Conservation (phyloP, 2,888 invertebrate genomes). For the Napeogenes inachia region DNA sequence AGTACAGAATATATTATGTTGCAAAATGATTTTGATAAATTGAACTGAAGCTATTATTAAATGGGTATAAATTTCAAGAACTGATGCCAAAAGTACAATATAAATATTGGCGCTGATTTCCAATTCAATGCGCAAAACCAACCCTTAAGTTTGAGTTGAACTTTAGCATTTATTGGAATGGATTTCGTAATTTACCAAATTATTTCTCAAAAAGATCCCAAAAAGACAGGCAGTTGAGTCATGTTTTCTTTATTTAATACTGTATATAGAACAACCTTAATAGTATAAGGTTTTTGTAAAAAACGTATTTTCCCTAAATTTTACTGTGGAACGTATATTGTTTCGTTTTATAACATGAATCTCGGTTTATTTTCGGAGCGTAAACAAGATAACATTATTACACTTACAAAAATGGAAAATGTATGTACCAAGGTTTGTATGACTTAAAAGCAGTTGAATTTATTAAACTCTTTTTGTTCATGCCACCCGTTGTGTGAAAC, state of each 20-base stretch:
- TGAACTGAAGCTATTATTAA: neutral
- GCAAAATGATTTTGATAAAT: neutral
- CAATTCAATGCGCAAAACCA: constrained; percentile 1
- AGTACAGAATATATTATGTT: neutral
- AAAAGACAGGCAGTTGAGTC: too few species aligned
- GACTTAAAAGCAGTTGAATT: neutral
- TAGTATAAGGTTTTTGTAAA: neutral
- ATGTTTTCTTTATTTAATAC: too few species aligned
- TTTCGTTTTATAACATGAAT: constrained; percentile 20
- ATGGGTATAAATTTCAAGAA: neutral
- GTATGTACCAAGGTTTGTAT: neutral
- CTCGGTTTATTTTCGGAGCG: constrained; percentile 14
- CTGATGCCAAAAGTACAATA: neutral
- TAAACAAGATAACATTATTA: constrained; percentile 23
- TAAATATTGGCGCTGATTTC: constrained; percentile 1
- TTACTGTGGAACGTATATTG: neutral
- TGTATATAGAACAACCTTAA: too few species aligned
- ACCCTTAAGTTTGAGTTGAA: constrained; percentile 5
- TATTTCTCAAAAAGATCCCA: neutral
- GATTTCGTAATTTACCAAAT: neutral
- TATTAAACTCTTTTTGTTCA: neutral
- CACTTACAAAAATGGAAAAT: neutral
- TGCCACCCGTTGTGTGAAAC: neutral
- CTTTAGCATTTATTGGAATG: constrained; percentile 1
- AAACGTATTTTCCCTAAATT: neutral